Base-by-base conservation (phyloP, 2,888 invertebrate species). In the Notodromas monacha region DNA sequence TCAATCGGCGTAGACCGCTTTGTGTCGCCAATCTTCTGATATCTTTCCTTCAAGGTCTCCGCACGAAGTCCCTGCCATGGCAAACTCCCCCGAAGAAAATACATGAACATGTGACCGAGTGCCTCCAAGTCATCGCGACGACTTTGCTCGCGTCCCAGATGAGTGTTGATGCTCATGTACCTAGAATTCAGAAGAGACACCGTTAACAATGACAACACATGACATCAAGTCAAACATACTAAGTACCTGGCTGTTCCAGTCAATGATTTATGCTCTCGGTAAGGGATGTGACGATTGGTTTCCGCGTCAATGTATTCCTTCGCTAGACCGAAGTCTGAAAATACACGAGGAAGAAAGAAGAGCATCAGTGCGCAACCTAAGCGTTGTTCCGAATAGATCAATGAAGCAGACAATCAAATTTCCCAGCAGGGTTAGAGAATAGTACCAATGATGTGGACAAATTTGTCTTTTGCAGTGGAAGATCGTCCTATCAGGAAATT, bases 221-320 rank as follows among this genome's bases (percentile, higher is more conserved):
- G n/a, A n/a, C n/a, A n/a, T n/a, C n/a, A n/a, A n/a, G n/a, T n/a
- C n/a, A n/a, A n/a, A n/a, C n/a, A n/a, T n/a, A n/a, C n/a, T 96
- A 99, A 99, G 59, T 99, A 99, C 57, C 96, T 68, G 43, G 96
- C 96, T 41, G 96, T 96, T 45, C 96, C 96, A 39, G 96, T 99
- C 49, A 99, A 64, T 50, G 89, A 89, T 61, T 99, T 99, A 63
- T 99, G 96, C 63, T 99, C 96, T 65, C 92, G 73, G 60, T 96
- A 99, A 45, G 96, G 92, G 62, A 99, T 99, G 63, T 99, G 96
- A 61, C 92, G 84, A 63, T 84, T 84, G 56, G 79, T 79, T 65
- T 96, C 92, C 62, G 86, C 72, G 63, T 99, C 96, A 62, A 96
- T 96, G 60, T 96, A 99, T 65, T 96, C 96, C 66, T 99, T 99